Conservation (phyloP, 2,113 vertebrate species). For the Coptodon bakossiorum region DNA sequence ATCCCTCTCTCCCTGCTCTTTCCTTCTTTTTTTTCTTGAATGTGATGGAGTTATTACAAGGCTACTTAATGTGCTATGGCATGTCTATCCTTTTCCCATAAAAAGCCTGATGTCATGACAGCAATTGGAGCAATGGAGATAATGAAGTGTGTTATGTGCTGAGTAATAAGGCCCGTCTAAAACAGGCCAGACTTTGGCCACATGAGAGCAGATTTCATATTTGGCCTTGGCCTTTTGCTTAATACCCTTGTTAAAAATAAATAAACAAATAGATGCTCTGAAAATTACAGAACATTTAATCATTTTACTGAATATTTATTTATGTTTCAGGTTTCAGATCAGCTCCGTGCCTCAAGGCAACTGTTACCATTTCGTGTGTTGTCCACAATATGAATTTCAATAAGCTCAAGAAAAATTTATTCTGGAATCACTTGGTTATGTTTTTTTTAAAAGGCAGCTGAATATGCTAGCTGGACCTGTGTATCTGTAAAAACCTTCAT, state of each 20-base stretch:
- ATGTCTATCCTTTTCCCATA: neutral
- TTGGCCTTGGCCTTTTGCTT: neutral
- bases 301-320: neutral
- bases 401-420: neutral
- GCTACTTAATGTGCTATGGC: constrained; percentile 34
- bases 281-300: neutral
- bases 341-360: neutral
- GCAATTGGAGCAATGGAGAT: neutral
- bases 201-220: neutral
- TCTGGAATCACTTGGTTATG: neutral
- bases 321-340: neutral
- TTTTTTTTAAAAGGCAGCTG: neutral
- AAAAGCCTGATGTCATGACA: constrained; percentile 39
- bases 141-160: constrained; percentile 1
- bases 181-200: neutral
- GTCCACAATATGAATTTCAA: neutral
- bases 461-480: neutral
- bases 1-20: neutral
- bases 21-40: neutral
- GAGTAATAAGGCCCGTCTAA: neutral
- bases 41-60: constrained; percentile 21
- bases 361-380: neutral
- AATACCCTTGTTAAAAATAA: neutral
- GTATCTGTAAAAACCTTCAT: neutral
- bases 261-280: neutral